Percentiles rank a stretch among this genome's conserved stretches.
Evolutionary conservation across 2,888 invertebrate species (phyloP).

Genomic region (Lamellibrachia columna): DNA sequence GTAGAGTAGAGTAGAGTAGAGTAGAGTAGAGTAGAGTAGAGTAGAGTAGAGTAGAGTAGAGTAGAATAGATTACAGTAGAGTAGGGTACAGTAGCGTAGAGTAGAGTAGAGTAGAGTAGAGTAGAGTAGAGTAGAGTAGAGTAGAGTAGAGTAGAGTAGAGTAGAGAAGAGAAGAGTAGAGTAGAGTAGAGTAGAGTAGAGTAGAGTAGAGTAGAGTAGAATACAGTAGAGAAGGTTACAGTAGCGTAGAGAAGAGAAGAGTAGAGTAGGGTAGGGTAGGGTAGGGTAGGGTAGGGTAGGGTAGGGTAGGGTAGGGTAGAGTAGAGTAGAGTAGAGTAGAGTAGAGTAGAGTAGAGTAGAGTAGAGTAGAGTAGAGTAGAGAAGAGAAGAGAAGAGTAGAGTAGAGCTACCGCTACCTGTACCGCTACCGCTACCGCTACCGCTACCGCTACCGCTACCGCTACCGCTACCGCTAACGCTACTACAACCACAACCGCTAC

Average conservation of each 20-base stretch:
- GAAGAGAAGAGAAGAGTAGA: background rate
- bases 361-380: conserved; percentile 19
- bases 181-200: background rate
- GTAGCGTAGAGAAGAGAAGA: too few species aligned
- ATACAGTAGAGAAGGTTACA: too few species aligned
- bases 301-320: background rate
- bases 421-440: too few species aligned
- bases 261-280: background rate
- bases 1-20: conserved; percentile 20
- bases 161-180: conserved; percentile 9
- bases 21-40: conserved; percentile 21
- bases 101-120: conserved; percentile 1
- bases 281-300: background rate
- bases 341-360: conserved; percentile 9
- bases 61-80: background rate
- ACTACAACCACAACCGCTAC: too few species aligned
- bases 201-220: background rate
- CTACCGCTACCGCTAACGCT: too few species aligned
- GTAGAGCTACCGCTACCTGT: too few species aligned
- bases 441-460: too few species aligned
- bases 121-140: background rate
- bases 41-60: conserved; percentile 17
- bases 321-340: background rate
- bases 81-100: too few species aligned
- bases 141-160: conserved; percentile 16